Evolutionary conservation across 2,113 vertebrate species (phyloP).

Genomic region (Etheostoma spectabile): DNA sequence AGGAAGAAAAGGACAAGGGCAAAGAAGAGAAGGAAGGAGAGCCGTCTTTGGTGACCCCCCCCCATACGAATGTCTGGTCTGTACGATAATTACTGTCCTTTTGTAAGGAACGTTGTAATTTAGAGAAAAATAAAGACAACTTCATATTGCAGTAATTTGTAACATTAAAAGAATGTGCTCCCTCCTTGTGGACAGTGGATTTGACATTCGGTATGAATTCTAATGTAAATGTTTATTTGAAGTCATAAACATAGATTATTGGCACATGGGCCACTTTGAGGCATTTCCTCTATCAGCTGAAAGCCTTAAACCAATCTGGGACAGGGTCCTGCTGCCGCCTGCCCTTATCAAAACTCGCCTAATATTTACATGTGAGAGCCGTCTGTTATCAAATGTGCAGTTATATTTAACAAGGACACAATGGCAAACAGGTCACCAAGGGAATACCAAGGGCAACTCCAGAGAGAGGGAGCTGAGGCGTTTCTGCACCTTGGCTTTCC

Average conservation of each 20-base stretch:
- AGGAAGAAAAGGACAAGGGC: too few species aligned
- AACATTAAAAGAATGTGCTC: not conserved
- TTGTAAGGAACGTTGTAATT: not conserved
- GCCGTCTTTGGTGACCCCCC: too few species aligned
- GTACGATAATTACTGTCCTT: not conserved
- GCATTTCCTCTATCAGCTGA: not conserved
- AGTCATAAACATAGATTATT: not conserved
- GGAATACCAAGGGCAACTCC: not conserved
- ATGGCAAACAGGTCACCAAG: not conserved
- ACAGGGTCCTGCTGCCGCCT: not conserved
- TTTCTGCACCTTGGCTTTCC: too few species aligned
- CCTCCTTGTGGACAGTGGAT: not conserved
- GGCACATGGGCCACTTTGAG: not conserved
- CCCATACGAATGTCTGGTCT: too few species aligned
- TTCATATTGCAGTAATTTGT: too few species aligned
- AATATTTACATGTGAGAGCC: slow-evolving; percentile 29
- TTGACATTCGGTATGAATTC: too few species aligned
- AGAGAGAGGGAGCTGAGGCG: not conserved
- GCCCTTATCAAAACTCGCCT: slow-evolving; percentile 7
- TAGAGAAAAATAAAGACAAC: not conserved
- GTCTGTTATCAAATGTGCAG: slow-evolving; percentile 46
- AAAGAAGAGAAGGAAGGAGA: too few species aligned
- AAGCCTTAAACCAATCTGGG: not conserved
- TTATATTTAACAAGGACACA: slow-evolving; percentile 64
- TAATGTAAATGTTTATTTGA: too few species aligned